These are phyloP conservation scores for Crossocerus cetratus DNA, from an alignment of 2,888 invertebrate genomes.

Conservation along the genomic window DNA sequence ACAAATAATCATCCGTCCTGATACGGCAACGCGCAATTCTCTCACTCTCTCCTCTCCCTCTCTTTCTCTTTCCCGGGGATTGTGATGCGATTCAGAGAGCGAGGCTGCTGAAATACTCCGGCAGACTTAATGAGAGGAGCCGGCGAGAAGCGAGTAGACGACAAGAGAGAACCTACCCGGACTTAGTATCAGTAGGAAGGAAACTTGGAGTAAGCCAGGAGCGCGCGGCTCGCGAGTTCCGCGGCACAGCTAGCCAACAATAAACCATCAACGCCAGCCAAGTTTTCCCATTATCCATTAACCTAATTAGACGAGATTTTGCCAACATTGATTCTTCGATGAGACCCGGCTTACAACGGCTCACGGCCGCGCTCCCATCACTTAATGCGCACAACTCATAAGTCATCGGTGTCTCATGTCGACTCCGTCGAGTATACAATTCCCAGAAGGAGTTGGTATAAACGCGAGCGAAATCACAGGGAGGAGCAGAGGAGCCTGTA, in stretches of 20 bases:
- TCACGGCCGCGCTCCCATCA: background rate
- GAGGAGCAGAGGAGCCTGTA: background rate
- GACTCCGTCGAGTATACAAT: background rate
- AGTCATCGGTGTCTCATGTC: background rate
- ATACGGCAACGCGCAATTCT: slow-evolving; percentile 20
- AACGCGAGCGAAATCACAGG: background rate
- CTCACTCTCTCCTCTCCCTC: slow-evolving; percentile 10
- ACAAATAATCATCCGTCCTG: slow-evolving; percentile 49
- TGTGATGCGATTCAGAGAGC: slow-evolving; percentile 17
- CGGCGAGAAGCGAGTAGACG: slow-evolving; percentile 27
- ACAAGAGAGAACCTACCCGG: slow-evolving; percentile 21
- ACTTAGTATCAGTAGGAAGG: slow-evolving; percentile 26
- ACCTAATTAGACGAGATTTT: slow-evolving; percentile 73
- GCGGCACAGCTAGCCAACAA: slow-evolving; percentile 61
- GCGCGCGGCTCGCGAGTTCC: slow-evolving; percentile 53
- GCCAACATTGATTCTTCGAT: slow-evolving; percentile 64
- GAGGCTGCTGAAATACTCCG: slow-evolving; percentile 5
- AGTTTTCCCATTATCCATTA: slow-evolving; percentile 74
- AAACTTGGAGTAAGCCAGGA: slow-evolving; percentile 62
- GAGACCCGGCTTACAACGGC: slow-evolving; percentile 2
- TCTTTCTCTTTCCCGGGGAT: slow-evolving; percentile 3
- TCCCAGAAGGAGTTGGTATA: background rate
- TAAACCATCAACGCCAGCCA: slow-evolving; percentile 70
- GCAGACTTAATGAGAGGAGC: slow-evolving; percentile 38
- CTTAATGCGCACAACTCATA: slow-evolving; percentile 27